These are phyloP conservation scores for Sebastes kiyomatsui DNA, from an alignment of 2,797 vertebrate genomes.

Conservation along the genomic window DNA sequence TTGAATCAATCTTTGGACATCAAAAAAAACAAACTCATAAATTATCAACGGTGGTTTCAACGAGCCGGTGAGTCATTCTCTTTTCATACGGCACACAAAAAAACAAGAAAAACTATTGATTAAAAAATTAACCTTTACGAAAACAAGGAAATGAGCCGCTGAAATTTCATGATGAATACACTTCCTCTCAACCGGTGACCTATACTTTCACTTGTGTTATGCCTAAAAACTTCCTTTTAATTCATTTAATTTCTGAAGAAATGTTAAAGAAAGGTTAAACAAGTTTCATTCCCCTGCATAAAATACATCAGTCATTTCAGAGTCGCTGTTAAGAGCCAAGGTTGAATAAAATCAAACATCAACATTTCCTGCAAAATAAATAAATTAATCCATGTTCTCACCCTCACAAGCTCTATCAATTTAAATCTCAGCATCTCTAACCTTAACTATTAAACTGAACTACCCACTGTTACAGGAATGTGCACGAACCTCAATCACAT, in stretches of 20 bases:
- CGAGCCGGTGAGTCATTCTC: not conserved
- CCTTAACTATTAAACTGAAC: not conserved
- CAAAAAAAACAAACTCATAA: not conserved
- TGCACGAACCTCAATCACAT: not conserved
- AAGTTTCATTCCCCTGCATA: not conserved
- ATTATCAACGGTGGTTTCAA: not conserved
- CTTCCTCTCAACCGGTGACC: not conserved
- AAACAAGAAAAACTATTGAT: not conserved
- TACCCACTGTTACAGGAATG: not conserved
- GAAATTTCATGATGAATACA: not conserved
- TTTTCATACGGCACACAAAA: not conserved
- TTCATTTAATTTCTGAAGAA: not conserved
- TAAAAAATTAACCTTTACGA: not conserved
- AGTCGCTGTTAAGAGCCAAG: not conserved
- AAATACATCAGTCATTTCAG: not conserved
- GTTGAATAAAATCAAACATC: not conserved
- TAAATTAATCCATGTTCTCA: not conserved
- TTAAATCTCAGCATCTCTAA: too few relatives aligned
- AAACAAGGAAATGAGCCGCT: not conserved
- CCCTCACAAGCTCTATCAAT: too few relatives aligned
- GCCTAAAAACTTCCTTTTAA: not conserved
- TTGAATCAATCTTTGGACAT: conserved; percentile 9
- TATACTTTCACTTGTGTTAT: not conserved
- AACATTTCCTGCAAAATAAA: not conserved
- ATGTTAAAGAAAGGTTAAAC: too few relatives aligned